Percentiles rank a stretch among this genome's conserved stretches.
phyloP scores from a whole-genome alignment of 2,113 vertebrate genomes.

The Aix galericulata region DNA sequence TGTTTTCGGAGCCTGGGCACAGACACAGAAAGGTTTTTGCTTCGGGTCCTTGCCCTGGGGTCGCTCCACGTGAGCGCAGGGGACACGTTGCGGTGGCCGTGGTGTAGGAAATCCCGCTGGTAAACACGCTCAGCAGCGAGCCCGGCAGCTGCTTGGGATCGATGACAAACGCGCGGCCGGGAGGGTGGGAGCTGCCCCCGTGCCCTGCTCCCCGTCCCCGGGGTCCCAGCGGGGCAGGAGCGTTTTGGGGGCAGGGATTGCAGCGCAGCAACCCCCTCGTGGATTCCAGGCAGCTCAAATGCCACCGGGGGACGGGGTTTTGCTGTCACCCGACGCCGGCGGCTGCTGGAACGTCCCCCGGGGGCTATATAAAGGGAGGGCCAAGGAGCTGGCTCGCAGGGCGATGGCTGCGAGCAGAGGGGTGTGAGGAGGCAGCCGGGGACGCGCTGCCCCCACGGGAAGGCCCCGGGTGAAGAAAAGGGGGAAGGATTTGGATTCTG shows the following conservation, averaged over 20 bases:
- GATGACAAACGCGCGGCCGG: accelerated
- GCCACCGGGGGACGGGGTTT: not conserved
- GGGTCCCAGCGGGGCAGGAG: accelerated
- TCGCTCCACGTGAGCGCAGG: not conserved
- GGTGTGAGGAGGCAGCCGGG: not conserved
- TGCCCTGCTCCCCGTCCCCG: too few relatives aligned
- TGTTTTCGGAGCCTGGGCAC: not conserved
- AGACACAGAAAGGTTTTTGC: too few relatives aligned
- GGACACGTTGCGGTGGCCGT: not conserved
- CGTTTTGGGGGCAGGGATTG: not conserved
- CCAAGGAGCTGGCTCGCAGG: not conserved
- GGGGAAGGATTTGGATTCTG: not conserved
- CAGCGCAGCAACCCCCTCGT: accelerated
- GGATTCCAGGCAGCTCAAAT: not conserved
- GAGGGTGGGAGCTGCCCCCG: not conserved
- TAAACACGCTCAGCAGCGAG: not conserved
- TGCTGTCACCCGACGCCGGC: not conserved
- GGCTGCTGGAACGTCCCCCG: not conserved
- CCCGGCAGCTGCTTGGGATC: not conserved
- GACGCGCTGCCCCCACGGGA: not conserved
- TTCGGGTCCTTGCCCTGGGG: accelerated
- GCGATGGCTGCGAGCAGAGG: not conserved
- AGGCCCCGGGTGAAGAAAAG: not conserved
- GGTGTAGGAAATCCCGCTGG: accelerated
- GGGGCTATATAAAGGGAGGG: not conserved